phyloP scores from a whole-genome alignment of 2,888 invertebrate species.

The Ashinkailepas kermadecensis region DNA sequence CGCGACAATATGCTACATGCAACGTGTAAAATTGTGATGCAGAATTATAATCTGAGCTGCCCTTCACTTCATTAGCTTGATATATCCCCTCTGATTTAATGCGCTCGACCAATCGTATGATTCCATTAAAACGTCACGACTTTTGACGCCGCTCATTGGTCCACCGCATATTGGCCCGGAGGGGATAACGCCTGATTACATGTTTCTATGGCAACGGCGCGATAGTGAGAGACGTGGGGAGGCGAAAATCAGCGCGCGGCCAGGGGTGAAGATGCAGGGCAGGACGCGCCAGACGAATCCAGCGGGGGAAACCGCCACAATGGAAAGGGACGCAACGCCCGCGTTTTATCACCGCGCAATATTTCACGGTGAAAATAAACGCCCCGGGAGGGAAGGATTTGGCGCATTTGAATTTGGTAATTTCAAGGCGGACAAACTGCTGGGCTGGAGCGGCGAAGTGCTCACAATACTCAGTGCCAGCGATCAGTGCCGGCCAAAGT shows the following conservation, averaged over 20 bases:
- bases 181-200: slow-evolving; percentile 21
- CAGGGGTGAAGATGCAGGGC: neutral
- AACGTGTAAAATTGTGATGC: slow-evolving; percentile 14
- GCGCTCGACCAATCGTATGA: slow-evolving; percentile 18
- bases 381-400: slow-evolving; percentile 7
- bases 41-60: neutral
- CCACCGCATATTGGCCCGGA: slow-evolving; percentile 17
- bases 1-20: slow-evolving; percentile 12
- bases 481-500: too few relatives aligned
- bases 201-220: slow-evolving; percentile 17
- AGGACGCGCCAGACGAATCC: neutral
- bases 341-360: neutral
- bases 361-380: slow-evolving; percentile 19
- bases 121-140: slow-evolving; percentile 21
- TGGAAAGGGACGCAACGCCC: neutral
- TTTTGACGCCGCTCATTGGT: slow-evolving; percentile 20
- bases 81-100: slow-evolving; percentile 16
- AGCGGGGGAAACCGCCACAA: neutral
- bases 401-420: slow-evolving; percentile 2
- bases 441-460: neutral
- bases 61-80: slow-evolving; percentile 15
- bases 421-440: neutral
- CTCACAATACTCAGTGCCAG: neutral
- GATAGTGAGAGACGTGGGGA: slow-evolving; percentile 10
- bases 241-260: slow-evolving; percentile 10